Evolutionary conservation across 2,888 invertebrate genomes (phyloP).

Genomic region (Altica lythri): DNA sequence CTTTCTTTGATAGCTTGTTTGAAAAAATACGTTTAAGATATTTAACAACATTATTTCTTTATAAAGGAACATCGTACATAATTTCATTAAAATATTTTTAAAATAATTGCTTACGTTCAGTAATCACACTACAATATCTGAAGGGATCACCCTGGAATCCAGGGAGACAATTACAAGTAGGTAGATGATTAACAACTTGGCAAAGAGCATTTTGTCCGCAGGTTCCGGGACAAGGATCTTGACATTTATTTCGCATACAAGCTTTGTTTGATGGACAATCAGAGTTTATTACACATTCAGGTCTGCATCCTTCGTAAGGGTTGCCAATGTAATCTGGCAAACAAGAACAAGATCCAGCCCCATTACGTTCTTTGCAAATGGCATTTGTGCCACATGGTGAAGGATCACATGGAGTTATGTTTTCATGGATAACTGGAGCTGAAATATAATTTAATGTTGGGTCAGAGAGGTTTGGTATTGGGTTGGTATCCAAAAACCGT

Average conservation of each 20-base stretch:
- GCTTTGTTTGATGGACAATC: slow-evolving; percentile 75
- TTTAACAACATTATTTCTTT: too few relatives aligned
- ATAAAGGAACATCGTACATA: too few relatives aligned
- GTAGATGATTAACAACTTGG: slow-evolving; percentile 73
- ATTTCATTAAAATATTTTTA: too few relatives aligned
- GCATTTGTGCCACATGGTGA: slow-evolving; percentile 76
- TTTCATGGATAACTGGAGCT: slow-evolving; percentile 43
- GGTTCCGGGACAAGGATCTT: slow-evolving; percentile 79
- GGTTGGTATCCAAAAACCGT: not conserved
- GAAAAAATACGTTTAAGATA: too few relatives aligned
- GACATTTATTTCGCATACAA: slow-evolving; percentile 75
- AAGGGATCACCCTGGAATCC: slow-evolving; percentile 69
- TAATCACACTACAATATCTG: slow-evolving; percentile 49
- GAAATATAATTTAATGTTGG: slow-evolving; percentile 36
- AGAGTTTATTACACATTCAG: slow-evolving; percentile 73
- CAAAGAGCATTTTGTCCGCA: slow-evolving; percentile 78
- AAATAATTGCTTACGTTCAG: slow-evolving; percentile 51
- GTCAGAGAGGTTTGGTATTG: slow-evolving; percentile 2
- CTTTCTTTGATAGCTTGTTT: too few relatives aligned
- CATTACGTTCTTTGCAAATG: slow-evolving; percentile 65
- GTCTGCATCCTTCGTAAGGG: slow-evolving; percentile 77
- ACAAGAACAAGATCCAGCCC: slow-evolving; percentile 72
- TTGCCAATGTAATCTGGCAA: slow-evolving; percentile 74
- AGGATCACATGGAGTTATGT: slow-evolving; percentile 64
- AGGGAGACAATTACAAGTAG: slow-evolving; percentile 67